Evolutionary conservation across 2,797 vertebrate species (phyloP), one percentile per base, ranked within the genome.

Genomic region (Xiphorhynchus erythropygius): DNA sequence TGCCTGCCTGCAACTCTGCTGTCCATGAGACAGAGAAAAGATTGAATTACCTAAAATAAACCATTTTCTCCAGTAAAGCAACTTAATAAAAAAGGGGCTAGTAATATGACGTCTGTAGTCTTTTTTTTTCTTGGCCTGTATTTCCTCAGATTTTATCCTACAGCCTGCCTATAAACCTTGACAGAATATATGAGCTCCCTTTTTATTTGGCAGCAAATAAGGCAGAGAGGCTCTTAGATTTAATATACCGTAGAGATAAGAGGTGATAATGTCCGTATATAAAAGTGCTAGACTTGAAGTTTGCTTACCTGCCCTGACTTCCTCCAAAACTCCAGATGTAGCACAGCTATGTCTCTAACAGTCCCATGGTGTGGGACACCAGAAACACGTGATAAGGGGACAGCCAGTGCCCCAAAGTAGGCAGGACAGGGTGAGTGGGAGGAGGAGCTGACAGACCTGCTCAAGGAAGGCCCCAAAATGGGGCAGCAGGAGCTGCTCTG

Each of bases 141-240:
- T 93, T 87, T 93, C 71, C 87, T 91, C 32, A 87, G 81, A 80
- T 89, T 89, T 96, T 90, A 89, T 92, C 87, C 10, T 14, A 33
- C 55, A 80, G 68, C 15, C 62, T 86, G 65, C 80, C 89, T 75
- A 92, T 94, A 96, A 96, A 94, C 78, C 33, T 64, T 83, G 57
- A 55, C 82, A 89, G 73, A 87, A 65, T 93, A 95, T 85, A 73
- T 87, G 50, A 71, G 55, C 59, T 94, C 69, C 60, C 32, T 91
- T 94, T 97, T 91, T 84, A 75, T 93, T 87, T 94, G 84, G 71
- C 69, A 93, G 75, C 42, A 92, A 90, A 92, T 94, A 93, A 94
- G 75, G 81, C 46, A 85, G 86, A 92, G 67, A 75, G 64, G 60
- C 62, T 42, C 87, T 91, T 24, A 84, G 64, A 80, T 94, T 92